Evolutionary conservation across 2,888 invertebrate species (phyloP), one percentile per base, ranked within the genome.

Genomic region (Mantis religiosa): DNA sequence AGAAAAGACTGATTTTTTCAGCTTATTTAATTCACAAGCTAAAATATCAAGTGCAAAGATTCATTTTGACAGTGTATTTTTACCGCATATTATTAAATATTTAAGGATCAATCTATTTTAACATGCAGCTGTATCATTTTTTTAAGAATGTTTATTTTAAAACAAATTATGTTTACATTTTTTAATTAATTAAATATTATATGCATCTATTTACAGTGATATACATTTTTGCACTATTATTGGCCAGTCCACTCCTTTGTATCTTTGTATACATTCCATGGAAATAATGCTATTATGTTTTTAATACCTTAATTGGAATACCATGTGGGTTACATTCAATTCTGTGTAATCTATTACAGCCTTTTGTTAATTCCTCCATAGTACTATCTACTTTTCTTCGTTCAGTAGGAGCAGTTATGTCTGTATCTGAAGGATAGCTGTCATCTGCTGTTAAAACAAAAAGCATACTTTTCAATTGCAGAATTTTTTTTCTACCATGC

Each of bases 371-470:
- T 14, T 87, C 83, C 30, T 83, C 20, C 34, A 89, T 20, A 12
- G 27, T 89, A n/a, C 41, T 83, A 2, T 87, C 28, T 20, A 87
- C n/a, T 47, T 83, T 83, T 47, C 87, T 41, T 30, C 54, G 25
- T 84, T 28, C 7, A 20, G 71, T 34, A 12, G 82, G 34, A 54
- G 28, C 41, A 25, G 71, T 82, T 15, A 28, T 83, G 6, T 93
- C 92, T 0, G 93, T 92, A 90, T 93, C 90, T 71, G 91, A 90
- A 9, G 94, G 94, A 92, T 94, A 94, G 34, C 93, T 91, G 90
- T 93, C 94, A 91, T 95, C 94, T 9, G 96, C 96, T 94, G 92
- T 90, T 94, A 94, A 47, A 89, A 87, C 84, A 87, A 85, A 82
- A 88, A 87, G 82, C 27, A 15, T 82, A 82, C 54, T 89, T 14